These are phyloP conservation scores for Protomyctophum bolini DNA, from an alignment of 2,113 vertebrate species.

Conservation along the genomic window DNA sequence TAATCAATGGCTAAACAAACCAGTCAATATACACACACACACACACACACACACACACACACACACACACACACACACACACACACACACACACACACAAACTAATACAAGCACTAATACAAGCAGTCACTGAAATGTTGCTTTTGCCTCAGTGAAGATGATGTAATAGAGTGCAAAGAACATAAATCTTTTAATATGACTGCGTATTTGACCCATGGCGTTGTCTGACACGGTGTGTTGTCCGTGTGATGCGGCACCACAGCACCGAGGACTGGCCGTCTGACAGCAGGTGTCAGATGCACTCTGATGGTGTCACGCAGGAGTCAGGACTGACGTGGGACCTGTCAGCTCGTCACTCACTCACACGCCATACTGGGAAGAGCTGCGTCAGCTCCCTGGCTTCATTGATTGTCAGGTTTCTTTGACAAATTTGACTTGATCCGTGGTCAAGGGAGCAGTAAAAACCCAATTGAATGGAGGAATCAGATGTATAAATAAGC, in stretches of 20 bases:
- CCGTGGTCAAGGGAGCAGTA: constrained; percentile 41
- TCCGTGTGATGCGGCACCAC: constrained; percentile 1
- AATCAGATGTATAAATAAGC: constrained; percentile 78
- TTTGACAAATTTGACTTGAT: constrained; percentile 63
- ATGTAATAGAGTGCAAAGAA: constrained; percentile 30
- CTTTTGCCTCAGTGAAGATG: constrained; percentile 9
- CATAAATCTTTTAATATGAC: constrained; percentile 27
- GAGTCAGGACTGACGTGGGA: constrained; percentile 47
- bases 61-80: too few relatives aligned
- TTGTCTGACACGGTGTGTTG: not conserved
- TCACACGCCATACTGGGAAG: constrained; percentile 5
- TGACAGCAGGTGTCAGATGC: constrained; percentile 55
- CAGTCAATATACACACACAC: constrained; percentile 6
- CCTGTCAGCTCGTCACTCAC: constrained; percentile 52
- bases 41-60: constrained; percentile 1
- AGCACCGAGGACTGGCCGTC: constrained; percentile 11
- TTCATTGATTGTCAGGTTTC: constrained; percentile 66
- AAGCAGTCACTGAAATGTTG: not conserved
- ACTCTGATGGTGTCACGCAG: constrained; percentile 34
- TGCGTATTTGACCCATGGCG: not conserved
- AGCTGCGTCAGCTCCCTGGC: constrained; percentile 59
- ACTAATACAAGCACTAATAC: not conserved
- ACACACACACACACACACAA: too few relatives aligned
- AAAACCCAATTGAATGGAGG: constrained; percentile 74
- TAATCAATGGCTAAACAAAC: constrained; percentile 1